phyloP scores from a whole-genome alignment of 2,888 invertebrate genomes.

The Proisotoma minuta region DNA sequence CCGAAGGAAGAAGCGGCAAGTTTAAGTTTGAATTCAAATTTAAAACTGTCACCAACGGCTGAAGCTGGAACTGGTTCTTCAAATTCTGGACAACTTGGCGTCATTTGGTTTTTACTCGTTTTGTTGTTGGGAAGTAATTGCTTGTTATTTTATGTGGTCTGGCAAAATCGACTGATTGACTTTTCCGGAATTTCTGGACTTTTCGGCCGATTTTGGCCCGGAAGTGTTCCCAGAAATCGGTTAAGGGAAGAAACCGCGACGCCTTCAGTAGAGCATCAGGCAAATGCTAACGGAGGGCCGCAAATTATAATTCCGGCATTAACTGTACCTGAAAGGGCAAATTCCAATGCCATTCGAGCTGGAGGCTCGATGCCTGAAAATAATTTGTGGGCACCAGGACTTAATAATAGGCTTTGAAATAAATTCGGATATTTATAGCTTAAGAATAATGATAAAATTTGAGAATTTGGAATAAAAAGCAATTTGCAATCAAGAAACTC shows the following conservation, averaged over 20 bases:
- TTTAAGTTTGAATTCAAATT: not conserved
- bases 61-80: not conserved
- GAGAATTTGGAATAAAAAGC: too few species aligned
- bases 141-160: not conserved
- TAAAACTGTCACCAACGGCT: not conserved
- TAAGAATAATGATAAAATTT: too few species aligned
- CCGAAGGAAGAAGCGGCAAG: not conserved
- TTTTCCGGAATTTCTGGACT: not conserved
- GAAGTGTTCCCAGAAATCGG: not conserved
- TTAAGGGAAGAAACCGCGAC: not conserved
- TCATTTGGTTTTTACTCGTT: conserved; percentile 4
- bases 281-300: too few species aligned
- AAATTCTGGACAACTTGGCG: not conserved
- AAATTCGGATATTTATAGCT: too few species aligned
- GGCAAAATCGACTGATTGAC: not conserved
- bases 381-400: too few species aligned
- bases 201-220: not conserved
- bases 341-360: too few species aligned
- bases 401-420: too few species aligned
- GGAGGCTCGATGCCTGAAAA: too few species aligned
- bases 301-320: too few species aligned
- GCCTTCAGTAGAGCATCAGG: not conserved
- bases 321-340: too few species aligned
- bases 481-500: too few species aligned
- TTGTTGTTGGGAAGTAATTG: not conserved